A percentile compares a stretch with the other conserved stretches of the same genome.
phyloP scores from a whole-genome alignment of 2,113 vertebrate species.

The Gnathonemus longibarbis region DNA sequence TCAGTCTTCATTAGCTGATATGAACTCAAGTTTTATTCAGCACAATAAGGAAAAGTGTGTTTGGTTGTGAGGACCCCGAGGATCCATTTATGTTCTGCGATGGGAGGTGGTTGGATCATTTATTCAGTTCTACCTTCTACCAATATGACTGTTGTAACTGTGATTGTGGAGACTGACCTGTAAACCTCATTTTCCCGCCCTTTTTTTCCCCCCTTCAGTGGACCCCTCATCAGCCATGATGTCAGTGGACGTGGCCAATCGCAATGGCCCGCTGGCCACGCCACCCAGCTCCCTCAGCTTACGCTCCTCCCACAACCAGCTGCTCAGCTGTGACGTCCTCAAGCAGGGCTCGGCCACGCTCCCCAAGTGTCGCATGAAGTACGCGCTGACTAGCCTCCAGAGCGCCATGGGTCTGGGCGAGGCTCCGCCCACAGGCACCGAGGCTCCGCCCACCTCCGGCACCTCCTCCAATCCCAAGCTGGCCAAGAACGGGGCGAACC shows the following conservation, averaged over 20 bases:
- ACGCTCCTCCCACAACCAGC: conserved; percentile 89
- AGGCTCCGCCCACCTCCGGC: conserved; percentile 40
- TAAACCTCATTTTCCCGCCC: not conserved
- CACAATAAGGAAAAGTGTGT: not conserved
- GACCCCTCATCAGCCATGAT: conserved; percentile 63
- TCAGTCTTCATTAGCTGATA: not conserved
- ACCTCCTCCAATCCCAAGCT: conserved; percentile 79
- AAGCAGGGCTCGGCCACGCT: conserved; percentile 77
- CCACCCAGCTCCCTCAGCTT: conserved; percentile 86
- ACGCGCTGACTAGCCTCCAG: conserved; percentile 88
- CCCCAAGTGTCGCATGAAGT: conserved; percentile 93
- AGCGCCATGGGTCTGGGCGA: conserved; percentile 87
- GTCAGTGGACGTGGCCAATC: conserved; percentile 81
- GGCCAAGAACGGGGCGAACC: conserved; percentile 90
- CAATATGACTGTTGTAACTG: not conserved
- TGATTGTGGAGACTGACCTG: not conserved
- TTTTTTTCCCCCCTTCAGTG: conserved; percentile 45
- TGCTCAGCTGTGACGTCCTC: conserved; percentile 74
- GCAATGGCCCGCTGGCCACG: conserved; percentile 69
- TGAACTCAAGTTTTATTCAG: not conserved
- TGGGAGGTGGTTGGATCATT: not conserved
- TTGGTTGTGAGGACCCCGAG: not conserved
- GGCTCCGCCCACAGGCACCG: conserved; percentile 26
- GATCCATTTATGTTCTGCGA: not conserved
- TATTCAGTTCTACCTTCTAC: not conserved